Evolutionary conservation across 2,888 invertebrate species (phyloP), one percentile per base, ranked within the genome.

Genomic region (Loripinus fragilis): DNA sequence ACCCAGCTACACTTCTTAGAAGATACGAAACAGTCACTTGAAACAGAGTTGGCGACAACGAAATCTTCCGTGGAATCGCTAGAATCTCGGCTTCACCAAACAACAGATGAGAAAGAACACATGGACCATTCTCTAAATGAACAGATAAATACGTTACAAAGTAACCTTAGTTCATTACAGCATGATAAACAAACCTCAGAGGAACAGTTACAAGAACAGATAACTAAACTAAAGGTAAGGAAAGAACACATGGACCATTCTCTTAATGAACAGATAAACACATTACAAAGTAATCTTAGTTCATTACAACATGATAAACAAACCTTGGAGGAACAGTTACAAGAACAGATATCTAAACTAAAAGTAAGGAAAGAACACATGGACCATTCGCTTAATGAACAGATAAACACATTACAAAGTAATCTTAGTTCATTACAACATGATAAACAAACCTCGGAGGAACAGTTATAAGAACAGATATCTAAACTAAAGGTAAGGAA

Each of bases 1-100:
- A 91, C 89, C 33, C 87, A 93, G 70, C 89, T 94, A 68, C 89
- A 91, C 71, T 84, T 87, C 35, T 71, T 93, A 76, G 91, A 92
- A 67, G 88, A 86, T 20, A 87, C 85, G 5, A 89, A 90, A 79
- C 67, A 78, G 7, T 80, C 80, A 17, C 78, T 92, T 77, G 86
- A 87, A 76, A 77, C 77, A 48, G 86, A 86, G 65, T 83, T 90
- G 28, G 76, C 77, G 1, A 66, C 85, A 48, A 78, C 80, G 12
- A 83, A 83, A 52, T 55, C 80, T 20, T 71, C 79, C 20, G 55
- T 78, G 0, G 74, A 70, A 1, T 68, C 81, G 12, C 71, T 85
- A 12, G 74, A 86, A 71, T 67, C 83, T 30, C 78, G 78, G 70
- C 67, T 81, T 33, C 52, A 81, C 50, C 78, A 85, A 75, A 72